Conservation (phyloP, 2,113 vertebrate species). For the Sapajus apella region DNA sequence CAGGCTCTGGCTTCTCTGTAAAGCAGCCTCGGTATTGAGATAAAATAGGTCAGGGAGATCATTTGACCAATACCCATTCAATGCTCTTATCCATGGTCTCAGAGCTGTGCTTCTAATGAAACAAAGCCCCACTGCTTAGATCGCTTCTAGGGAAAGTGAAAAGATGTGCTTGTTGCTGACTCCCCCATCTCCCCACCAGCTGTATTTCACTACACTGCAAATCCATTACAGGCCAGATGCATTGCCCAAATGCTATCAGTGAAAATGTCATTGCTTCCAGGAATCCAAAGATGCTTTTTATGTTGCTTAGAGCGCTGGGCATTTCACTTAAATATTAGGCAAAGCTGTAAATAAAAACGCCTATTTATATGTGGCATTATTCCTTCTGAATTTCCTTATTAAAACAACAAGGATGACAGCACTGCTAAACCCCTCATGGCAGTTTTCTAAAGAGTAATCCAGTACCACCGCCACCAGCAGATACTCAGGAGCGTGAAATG, state of each 20-base stretch:
- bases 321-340: constrained; percentile 56
- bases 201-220: constrained; percentile 39
- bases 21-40: neutral
- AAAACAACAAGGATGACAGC: neutral
- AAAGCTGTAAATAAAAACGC: constrained; percentile 66
- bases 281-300: constrained; percentile 48
- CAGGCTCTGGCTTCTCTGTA: neutral
- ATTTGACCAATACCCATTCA: neutral
- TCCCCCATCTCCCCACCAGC: neutral
- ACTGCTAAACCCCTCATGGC: neutral
- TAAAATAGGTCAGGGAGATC: neutral
- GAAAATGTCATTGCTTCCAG: constrained; percentile 35
- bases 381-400: constrained; percentile 61
- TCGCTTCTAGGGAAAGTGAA: neutral
- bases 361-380: neutral
- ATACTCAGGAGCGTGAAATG: constrained; percentile 10
- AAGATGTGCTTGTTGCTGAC: neutral
- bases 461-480: neutral
- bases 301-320: constrained; percentile 19
- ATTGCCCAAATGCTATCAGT: constrained; percentile 21
- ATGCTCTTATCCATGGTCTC: neutral
- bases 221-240: constrained; percentile 1
- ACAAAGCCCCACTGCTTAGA: neutral
- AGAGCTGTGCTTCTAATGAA: neutral
- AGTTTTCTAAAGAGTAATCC: neutral